Evolutionary conservation across 2,888 invertebrate species (phyloP).

Genomic region (Cosmia trapezina): DNA sequence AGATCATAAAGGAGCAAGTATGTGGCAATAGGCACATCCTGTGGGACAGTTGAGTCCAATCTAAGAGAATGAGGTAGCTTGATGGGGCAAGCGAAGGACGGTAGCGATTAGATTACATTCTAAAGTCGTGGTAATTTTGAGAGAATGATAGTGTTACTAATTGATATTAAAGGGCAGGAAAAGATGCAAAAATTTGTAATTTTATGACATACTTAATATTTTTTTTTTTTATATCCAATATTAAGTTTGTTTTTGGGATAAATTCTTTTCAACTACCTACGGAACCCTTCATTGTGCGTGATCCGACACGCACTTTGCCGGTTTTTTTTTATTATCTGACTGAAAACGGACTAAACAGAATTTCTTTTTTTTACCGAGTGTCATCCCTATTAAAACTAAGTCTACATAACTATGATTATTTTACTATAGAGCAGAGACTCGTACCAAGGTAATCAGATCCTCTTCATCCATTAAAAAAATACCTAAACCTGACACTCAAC

Average conservation of each 20-base stretch:
- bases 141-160: neutral
- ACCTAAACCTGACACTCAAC: constrained; percentile 12
- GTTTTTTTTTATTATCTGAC: too few species aligned
- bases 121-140: neutral
- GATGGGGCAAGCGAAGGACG: constrained; percentile 33
- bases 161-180: neutral
- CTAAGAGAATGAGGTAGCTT: constrained; percentile 29
- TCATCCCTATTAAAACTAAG: too few species aligned
- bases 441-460: neutral
- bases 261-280: too few species aligned
- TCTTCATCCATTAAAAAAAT: neutral
- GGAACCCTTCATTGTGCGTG: too few species aligned
- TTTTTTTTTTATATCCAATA: too few species aligned
- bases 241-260: too few species aligned
- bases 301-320: too few species aligned
- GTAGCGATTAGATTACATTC: neutral
- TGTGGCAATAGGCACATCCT: constrained; percentile 80
- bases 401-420: neutral
- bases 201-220: too few species aligned
- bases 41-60: constrained; percentile 65
- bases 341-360: too few species aligned
- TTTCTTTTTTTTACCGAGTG: too few species aligned
- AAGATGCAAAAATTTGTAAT: too few species aligned
- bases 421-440: neutral
- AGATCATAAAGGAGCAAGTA: constrained; percentile 71